Evolutionary conservation across 2,888 invertebrate genomes (phyloP), one percentile per base, ranked within the genome.

Genomic region (Papilio gigon): DNA sequence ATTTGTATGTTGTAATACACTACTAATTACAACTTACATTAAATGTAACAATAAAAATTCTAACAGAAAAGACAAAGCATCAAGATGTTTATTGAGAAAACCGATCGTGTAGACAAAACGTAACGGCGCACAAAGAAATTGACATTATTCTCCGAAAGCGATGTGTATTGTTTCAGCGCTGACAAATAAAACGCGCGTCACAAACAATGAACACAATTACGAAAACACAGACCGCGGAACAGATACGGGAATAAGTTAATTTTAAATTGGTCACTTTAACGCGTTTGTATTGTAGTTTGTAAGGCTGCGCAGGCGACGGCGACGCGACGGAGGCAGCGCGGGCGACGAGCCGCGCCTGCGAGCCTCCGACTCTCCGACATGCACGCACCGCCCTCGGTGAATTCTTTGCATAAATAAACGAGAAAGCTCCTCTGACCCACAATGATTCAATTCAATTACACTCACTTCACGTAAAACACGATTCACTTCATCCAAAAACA

Each of bases 371-470:
- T 85, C 79, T 80, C 84, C 80, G 83, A 82, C 83, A 84, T 85
- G 85, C 86, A 87, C 84, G 84, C 86, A 87, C 85, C 87, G 90
- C 91, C 91, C 85, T 89, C 88, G 79, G 84, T 88, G 84, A 76
- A 90, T 91, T 91, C 90, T 89, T 90, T 89, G 91, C 88, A 90
- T 92, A 87, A 88, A 90, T 89, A 91, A 87, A 80, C 83, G 87
- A 86, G 90, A 91, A 90, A 90, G 89, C 90, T 89, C 75, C 74
- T 72, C 74, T 74, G 78, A 72, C 77, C 79, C 83, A 83, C 81
- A 79, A 81, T 79, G 71, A 75, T 73, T 69, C 71, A 66, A 78
- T 78, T 78, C 74, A 73, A 77, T 77, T 74, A 78, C 83, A 83
- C 81, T 81, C 89, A 89, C 89, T 88, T 82, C 82, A 76, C 81